phyloP scores from a whole-genome alignment of 37 sponge, comb jelly and placozoan genomes.

The Halisarca cf. caerulea region DNA sequence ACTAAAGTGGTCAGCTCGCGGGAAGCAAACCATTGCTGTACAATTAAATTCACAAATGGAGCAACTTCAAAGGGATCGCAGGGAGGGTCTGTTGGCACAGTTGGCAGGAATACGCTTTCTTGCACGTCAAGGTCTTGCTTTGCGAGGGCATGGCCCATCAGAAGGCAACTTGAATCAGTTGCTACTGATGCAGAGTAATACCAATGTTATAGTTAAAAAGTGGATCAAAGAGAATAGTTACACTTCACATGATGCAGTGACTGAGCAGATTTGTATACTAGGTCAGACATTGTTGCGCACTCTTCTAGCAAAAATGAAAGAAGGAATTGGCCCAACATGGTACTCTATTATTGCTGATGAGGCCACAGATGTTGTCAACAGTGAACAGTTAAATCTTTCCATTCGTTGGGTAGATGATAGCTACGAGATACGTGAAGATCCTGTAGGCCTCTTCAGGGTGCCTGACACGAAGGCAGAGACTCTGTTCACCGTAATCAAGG shows the following conservation, averaged over 20 bases:
- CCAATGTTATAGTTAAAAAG: conserved; percentile 29
- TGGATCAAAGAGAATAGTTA: conserved; percentile 39
- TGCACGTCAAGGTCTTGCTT: conserved; percentile 49
- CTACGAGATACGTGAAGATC: conserved; percentile 58
- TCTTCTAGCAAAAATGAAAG: conserved; percentile 31
- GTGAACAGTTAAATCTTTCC: conserved; percentile 49
- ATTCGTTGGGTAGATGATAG: conserved; percentile 54
- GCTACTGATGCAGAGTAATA: conserved; percentile 27
- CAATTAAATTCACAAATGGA: conserved; percentile 30
- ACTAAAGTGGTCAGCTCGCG: conserved; percentile 39
- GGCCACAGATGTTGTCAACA: conserved; percentile 55
- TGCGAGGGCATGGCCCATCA: conserved; percentile 50
- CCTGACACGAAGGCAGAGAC: conserved; percentile 52
- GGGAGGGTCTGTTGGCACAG: conserved; percentile 51
- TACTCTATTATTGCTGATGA: conserved; percentile 59
- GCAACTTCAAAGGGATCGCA: conserved; percentile 36
- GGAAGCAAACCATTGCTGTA: conserved; percentile 24
- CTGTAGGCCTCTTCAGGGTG: conserved; percentile 46
- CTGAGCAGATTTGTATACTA: conserved; percentile 40
- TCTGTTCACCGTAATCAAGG: conserved; percentile 40
- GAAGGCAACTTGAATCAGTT: conserved; percentile 60
- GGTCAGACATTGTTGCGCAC: conserved; percentile 45
- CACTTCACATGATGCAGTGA: conserved; percentile 46
- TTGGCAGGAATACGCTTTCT: conserved; percentile 46
- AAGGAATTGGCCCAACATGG: conserved; percentile 50